Evolutionary conservation across 1,140 invertebrate genomes (phyloP).

Genomic region (Acromyrmex heyeri): DNA sequence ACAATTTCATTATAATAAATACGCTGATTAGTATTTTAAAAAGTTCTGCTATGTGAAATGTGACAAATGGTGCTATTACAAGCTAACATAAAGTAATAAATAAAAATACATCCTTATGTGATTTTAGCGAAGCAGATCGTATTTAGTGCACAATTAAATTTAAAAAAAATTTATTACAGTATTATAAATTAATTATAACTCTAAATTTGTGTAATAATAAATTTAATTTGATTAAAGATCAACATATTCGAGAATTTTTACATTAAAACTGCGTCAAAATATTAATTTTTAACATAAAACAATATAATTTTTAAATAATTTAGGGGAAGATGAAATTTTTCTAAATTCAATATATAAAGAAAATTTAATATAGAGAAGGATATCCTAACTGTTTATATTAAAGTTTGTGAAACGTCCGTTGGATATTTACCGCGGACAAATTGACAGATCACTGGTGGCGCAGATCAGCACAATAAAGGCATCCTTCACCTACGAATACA

Average conservation of each 20-base stretch:
- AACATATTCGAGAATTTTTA: not conserved
- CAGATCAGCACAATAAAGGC: constrained; percentile 22
- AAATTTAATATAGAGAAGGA: not conserved
- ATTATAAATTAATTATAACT: not conserved
- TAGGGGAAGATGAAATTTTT: not conserved
- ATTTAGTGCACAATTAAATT: not conserved
- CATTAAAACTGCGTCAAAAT: not conserved
- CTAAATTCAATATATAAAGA: not conserved
- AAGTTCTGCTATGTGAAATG: not conserved
- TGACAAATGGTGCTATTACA: constrained; percentile 6
- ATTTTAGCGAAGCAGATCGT: not conserved
- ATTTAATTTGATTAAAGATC: not conserved
- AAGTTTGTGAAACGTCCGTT: constrained; percentile 37
- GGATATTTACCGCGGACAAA: constrained; percentile 42
- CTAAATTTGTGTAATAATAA: not conserved
- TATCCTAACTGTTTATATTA: not conserved
- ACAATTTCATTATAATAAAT: constrained; percentile 4
- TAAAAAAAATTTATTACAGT: not conserved
- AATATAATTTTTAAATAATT: not conserved
- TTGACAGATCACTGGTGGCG: constrained; percentile 48
- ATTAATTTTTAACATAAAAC: not conserved
- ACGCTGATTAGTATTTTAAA: not conserved
- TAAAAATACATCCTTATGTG: not conserved
- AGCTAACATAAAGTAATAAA: not conserved
- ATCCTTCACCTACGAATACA: constrained; percentile 68